Percentiles rank a stretch among this genome's conserved stretches.
These are phyloP conservation scores for Tichodroma muraria DNA, from an alignment of 2,113 vertebrate species.

Conservation along the genomic window DNA sequence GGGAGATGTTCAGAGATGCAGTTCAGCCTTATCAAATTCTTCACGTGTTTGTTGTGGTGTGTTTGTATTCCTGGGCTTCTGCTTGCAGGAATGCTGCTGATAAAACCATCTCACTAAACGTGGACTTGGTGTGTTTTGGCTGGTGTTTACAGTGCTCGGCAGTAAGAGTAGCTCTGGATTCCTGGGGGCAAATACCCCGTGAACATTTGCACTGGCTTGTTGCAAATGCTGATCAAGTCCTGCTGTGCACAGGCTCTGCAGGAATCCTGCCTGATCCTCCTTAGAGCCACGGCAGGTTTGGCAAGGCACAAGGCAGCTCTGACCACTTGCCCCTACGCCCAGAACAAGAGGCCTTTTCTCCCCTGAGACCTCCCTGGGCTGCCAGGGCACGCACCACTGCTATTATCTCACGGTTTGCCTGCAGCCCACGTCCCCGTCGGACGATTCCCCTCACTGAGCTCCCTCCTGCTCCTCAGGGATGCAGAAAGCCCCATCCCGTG, in stretches of 20 bases:
- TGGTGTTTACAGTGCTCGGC: slow-evolving; percentile 29
- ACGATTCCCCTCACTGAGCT: neutral
- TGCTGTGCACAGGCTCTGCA: neutral
- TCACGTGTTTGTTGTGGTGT: slow-evolving; percentile 44
- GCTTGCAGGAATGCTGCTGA: slow-evolving; percentile 52
- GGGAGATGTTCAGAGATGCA: neutral
- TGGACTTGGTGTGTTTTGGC: neutral
- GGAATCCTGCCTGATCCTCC: neutral
- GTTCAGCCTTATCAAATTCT: slow-evolving; percentile 52
- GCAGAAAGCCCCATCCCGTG: neutral
- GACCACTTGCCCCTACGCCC: neutral
- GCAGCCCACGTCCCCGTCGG: neutral
- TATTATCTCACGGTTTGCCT: neutral
- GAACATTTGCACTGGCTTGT: neutral
- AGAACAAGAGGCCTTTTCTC: neutral
- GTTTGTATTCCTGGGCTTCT: slow-evolving; percentile 46
- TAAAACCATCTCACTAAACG: slow-evolving; percentile 33
- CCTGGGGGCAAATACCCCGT: neutral
- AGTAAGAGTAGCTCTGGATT: neutral
- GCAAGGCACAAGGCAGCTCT: neutral
- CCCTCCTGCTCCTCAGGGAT: neutral
- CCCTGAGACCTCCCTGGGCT: neutral
- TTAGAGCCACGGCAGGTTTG: neutral
- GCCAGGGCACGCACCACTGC: neutral
- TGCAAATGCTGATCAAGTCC: neutral